A percentile compares a stretch with the other conserved stretches of the same genome.
Evolutionary conservation across 23 tunicate species (phyloP).

Genomic region (Styela plicata): DNA sequence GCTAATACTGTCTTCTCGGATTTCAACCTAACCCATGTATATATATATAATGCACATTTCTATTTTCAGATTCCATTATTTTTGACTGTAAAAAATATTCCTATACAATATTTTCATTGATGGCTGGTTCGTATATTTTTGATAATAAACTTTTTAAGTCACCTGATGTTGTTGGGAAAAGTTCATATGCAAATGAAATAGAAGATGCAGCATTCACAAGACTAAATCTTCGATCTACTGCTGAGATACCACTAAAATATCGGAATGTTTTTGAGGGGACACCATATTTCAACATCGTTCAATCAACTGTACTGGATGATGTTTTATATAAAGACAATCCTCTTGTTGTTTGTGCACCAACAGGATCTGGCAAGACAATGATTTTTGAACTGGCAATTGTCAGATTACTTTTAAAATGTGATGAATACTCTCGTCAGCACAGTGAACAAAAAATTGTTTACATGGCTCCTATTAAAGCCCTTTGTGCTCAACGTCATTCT

Average conservation of each 20-base stretch:
- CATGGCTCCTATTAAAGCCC: slow-evolving; percentile 91
- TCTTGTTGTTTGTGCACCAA: slow-evolving; percentile 86
- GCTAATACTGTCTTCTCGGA: too few species aligned
- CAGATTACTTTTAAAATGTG: slow-evolving; percentile 42
- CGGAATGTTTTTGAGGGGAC: slow-evolving; percentile 47
- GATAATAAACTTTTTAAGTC: not conserved
- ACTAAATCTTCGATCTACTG: slow-evolving; percentile 11
- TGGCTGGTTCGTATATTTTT: not conserved
- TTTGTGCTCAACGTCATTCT: slow-evolving; percentile 69
- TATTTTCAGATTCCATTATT: too few species aligned
- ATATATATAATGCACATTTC: not conserved
- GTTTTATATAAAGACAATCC: slow-evolving; percentile 68
- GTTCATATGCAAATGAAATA: not conserved
- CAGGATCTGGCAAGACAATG: slow-evolving; percentile 86
- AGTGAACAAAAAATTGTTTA: slow-evolving; percentile 61
- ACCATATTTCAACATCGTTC: slow-evolving; percentile 67
- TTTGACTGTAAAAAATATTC: not conserved
- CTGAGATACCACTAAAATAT: slow-evolving; percentile 41
- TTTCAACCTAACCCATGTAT: not conserved
- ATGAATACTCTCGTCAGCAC: not conserved
- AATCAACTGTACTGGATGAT: slow-evolving; percentile 79
- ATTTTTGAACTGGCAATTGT: slow-evolving; percentile 82
- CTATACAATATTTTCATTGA: not conserved
- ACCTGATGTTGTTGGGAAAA: not conserved
- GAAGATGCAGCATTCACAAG: not conserved